phyloP scores from a whole-genome alignment of 2,797 vertebrate genomes.

The Pseudotriccus pelzelni region DNA sequence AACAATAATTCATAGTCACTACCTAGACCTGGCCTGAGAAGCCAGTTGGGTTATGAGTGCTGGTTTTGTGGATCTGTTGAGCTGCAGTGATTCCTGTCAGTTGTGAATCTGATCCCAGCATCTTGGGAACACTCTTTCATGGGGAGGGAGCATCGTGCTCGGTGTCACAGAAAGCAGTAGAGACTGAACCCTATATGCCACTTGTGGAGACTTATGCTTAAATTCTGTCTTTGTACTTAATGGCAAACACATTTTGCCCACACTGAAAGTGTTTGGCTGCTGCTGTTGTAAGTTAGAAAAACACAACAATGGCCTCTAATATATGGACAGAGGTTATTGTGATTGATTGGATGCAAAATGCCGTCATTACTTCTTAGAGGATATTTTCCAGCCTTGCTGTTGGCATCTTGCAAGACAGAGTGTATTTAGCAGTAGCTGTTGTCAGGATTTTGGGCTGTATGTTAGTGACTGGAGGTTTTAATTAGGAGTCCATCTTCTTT shows the following conservation, averaged over 20 bases:
- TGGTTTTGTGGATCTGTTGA: not conserved
- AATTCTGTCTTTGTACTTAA: not conserved
- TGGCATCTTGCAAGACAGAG: not conserved
- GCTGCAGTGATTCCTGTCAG: not conserved
- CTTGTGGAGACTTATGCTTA: not conserved
- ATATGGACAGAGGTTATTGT: not conserved
- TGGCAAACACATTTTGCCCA: not conserved
- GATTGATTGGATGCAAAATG: fast-evolving
- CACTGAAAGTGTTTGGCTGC: not conserved
- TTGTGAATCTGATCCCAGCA: not conserved
- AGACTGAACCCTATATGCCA: not conserved
- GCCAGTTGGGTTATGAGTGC: not conserved
- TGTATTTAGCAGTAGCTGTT: not conserved
- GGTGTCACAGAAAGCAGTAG: not conserved
- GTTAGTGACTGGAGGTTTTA: not conserved
- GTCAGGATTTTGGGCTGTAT: not conserved
- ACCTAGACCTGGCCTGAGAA: not conserved
- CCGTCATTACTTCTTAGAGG: not conserved
- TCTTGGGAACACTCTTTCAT: not conserved
- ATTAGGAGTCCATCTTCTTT: not conserved
- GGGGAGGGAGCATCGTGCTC: not conserved
- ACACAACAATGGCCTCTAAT: not conserved
- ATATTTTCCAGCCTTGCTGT: not conserved
- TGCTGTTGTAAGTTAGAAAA: not conserved
- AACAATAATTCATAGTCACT: not conserved